Base-by-base conservation (phyloP, 2,113 vertebrate genomes). In the Ctenodactylus gundi region DNA sequence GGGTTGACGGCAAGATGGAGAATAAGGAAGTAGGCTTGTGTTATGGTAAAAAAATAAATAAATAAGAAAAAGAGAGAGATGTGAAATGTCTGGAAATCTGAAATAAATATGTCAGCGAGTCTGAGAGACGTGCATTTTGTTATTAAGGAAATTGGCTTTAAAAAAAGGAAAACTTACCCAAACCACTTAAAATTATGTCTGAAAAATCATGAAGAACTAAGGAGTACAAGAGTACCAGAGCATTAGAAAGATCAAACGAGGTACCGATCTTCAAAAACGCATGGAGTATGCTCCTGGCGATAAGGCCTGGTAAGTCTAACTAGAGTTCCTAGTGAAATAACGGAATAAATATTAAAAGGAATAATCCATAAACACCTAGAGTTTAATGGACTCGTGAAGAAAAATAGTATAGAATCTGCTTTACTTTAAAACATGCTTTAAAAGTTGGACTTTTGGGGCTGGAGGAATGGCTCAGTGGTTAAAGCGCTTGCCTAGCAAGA, bases 161-260 rank as follows among this genome's bases (percentile, higher is more conserved):
- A 95, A 95, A 84, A 90, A 18, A 73, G 62, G 93, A 88, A 94
- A 82, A 90, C 44, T 95, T 94, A 91, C 49, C 94, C 6, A 83
- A 95, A 80, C 49, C 41, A 88, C 58, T 83, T 89, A 78, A 4
- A 91, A 83, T 85, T 89, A 96, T 36, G 41, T 92, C 41, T 92
- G 88, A 92, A 90, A 96, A 93, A 55, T 67, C 44, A 83, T 88
- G 84, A 93, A 94, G 87, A 94, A 95, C 72, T 95, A 55, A 89
- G 55, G 85, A 65, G 44, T n/a, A n/a, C n/a, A n/a, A n/a, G n/a
- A n/a, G 55, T 90, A 88, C 53, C 70, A 95, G 29, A 95, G 27
- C 41, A 85, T 62, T 62, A 78, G 39, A 65, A 85, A 94, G 90
- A 89, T 82, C 4, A 62, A 94, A 75, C 64, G 55, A 88, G 75